These are phyloP conservation scores for Platycnemis pennipes DNA, from an alignment of 2,888 invertebrate species.

Conservation along the genomic window DNA sequence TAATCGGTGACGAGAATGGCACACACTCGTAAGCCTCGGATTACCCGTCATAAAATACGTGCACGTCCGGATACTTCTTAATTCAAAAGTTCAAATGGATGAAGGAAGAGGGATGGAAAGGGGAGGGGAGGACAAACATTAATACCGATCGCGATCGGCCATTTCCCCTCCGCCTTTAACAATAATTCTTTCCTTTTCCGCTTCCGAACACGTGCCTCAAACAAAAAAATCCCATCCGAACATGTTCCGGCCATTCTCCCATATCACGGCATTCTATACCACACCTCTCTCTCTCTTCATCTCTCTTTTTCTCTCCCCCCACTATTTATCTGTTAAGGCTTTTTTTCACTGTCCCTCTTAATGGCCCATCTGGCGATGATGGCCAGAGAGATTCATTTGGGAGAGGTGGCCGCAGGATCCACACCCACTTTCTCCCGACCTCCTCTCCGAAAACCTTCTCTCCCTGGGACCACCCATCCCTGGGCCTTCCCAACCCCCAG, in stretches of 20 bases:
- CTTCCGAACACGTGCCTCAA: conserved; percentile 53
- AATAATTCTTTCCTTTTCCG: conserved; percentile 48
- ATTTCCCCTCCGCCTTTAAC: neutral
- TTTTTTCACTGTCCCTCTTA: conserved; percentile 67
- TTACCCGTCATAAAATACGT: conserved; percentile 5
- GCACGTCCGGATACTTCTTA: neutral
- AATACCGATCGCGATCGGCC: conserved; percentile 19
- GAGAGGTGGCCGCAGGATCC: neutral
- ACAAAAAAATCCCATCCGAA: conserved; percentile 12
- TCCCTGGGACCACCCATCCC: neutral
- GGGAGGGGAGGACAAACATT: neutral
- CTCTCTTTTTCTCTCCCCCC: neutral
- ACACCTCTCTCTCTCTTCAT: too few species aligned
- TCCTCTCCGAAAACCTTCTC: too few species aligned
- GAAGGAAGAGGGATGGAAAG: neutral
- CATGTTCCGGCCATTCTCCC: conserved; percentile 53
- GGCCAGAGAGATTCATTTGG: conserved; percentile 64
- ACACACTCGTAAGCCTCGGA: neutral
- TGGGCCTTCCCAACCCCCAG: neutral
- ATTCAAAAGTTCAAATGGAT: conserved; percentile 16
- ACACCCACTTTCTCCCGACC: neutral
- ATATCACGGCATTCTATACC: conserved; percentile 52
- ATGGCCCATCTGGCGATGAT: conserved; percentile 67
- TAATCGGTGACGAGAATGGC: neutral
- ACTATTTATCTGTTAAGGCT: conserved; percentile 67